Base-by-base conservation (phyloP, 2,797 vertebrate species). In the Apodemus agrarius region DNA sequence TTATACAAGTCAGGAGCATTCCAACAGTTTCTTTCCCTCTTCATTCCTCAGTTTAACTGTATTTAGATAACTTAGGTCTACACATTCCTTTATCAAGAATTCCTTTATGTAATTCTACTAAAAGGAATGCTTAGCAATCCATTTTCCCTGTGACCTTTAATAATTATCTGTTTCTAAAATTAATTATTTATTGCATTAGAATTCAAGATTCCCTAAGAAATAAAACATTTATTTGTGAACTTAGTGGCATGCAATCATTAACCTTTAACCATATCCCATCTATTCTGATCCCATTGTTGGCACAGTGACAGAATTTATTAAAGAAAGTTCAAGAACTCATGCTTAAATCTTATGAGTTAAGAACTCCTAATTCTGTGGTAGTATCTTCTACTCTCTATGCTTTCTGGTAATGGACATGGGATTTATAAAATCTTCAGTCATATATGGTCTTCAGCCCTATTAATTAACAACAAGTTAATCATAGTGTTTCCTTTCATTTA, bases 221-320 rank as follows among this genome's bases (percentile, higher is more conserved):
- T 97, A 89, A 97, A 98, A 95, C 89, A 97, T 96, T 98, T 95
- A 96, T 97, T 95, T 97, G 89, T 96, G 94, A 95, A 87, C 92
- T 54, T 43, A 43, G 57, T 94, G 90, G 90, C 86, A 96, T 96
- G 90, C 89, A 96, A 78, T 88, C 90, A 96, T 95, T 96, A 97
- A 96, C 96, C 89, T 98, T 97, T 97, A 97, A 96, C 79, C 74
- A 46, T 54, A 88, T 79, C 65, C 40, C 78, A 96, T 96, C 90
- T 93, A 90, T 90, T 94, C 85, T 72, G 79, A 76, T 93, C 57
- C 40, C 4, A 92, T 93, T 96, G 65, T 95, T 97, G 92, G 91
- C 65, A 87, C 76, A 40, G 37, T 92, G 96, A 96, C 94, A 95
- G 80, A 95, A 97, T 61, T 92, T 97, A 91, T 69, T 81, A 96